Conservation (phyloP, 1,140 invertebrate genomes). For the Cardiocondyla obscurior region DNA sequence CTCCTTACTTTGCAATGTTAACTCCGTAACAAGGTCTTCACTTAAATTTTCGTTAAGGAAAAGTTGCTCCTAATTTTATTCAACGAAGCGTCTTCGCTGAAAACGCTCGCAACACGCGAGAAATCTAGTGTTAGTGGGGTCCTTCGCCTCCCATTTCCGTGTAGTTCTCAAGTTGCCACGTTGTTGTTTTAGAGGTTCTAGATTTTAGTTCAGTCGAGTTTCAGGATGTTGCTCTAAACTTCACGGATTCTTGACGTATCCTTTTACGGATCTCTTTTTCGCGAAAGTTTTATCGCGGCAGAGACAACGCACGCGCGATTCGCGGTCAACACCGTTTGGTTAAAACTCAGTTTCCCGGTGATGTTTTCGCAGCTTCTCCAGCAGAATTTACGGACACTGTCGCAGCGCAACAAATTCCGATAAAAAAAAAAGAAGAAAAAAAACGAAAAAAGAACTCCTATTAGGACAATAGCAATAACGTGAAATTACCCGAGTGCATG, state of each 20-base stretch:
- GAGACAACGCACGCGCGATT: background rate
- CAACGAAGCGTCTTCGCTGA: background rate
- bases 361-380: background rate
- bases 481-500: slow-evolving; percentile 15
- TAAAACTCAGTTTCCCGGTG: background rate
- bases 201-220: slow-evolving; percentile 27
- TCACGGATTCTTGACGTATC: slow-evolving; percentile 20
- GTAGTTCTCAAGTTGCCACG: slow-evolving; percentile 19
- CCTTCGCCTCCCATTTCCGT: slow-evolving; percentile 4
- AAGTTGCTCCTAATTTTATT: slow-evolving; percentile 45
- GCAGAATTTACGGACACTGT: background rate
- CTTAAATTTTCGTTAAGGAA: slow-evolving; percentile 45
- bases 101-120: background rate
- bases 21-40: background rate
- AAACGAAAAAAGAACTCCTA: no score
- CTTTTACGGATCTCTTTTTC: background rate
- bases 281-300: background rate
- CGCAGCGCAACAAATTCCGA: slow-evolving; percentile 38
- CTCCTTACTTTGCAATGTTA: slow-evolving; percentile 14
- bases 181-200: slow-evolving; percentile 25
- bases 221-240: slow-evolving; percentile 24
- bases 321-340: slow-evolving; percentile 1
- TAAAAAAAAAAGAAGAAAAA: no score
- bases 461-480: slow-evolving; percentile 45
- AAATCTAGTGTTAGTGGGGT: background rate